Evolutionary conservation across 2,113 vertebrate species (phyloP).

Genomic region (Thinocorus orbignyianus): DNA sequence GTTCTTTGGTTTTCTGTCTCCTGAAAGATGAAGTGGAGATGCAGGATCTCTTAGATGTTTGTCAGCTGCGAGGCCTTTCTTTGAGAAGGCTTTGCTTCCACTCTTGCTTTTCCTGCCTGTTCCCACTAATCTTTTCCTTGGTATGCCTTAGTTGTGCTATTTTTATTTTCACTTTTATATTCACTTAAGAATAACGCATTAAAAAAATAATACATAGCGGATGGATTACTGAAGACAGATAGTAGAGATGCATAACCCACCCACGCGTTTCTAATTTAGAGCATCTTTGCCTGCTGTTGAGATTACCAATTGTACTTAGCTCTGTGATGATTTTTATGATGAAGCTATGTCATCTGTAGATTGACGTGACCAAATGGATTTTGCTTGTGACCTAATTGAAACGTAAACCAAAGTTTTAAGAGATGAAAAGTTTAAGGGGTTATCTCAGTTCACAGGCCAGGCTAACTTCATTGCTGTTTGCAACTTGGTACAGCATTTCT

Average conservation of each 20-base stretch:
- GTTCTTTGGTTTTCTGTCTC: background rate
- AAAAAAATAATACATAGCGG: background rate
- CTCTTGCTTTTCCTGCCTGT: background rate
- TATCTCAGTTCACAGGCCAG: background rate
- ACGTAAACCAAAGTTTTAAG: slow-evolving; percentile 35
- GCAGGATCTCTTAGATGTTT: background rate
- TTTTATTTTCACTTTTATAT: background rate
- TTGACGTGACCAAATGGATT: slow-evolving; percentile 34
- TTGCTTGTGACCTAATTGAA: slow-evolving; percentile 39
- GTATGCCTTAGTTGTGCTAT: background rate
- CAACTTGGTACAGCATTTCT: background rate
- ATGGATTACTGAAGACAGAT: background rate
- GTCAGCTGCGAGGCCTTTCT: background rate
- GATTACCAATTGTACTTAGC: slow-evolving; percentile 29
- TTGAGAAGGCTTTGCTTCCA: background rate
- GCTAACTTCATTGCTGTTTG: background rate
- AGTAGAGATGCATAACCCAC: background rate
- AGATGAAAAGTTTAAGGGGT: slow-evolving; percentile 10
- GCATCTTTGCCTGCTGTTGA: background rate
- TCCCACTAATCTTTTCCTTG: background rate
- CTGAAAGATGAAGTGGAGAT: background rate
- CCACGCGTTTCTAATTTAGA: background rate
- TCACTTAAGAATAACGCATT: background rate
- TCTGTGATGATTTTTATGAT: slow-evolving; percentile 36
- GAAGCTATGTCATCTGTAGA: slow-evolving; percentile 12